Percentiles rank a stretch among this genome's conserved stretches.
Evolutionary conservation across 2,888 invertebrate species (phyloP).

Genomic region (Eulithis testata): DNA sequence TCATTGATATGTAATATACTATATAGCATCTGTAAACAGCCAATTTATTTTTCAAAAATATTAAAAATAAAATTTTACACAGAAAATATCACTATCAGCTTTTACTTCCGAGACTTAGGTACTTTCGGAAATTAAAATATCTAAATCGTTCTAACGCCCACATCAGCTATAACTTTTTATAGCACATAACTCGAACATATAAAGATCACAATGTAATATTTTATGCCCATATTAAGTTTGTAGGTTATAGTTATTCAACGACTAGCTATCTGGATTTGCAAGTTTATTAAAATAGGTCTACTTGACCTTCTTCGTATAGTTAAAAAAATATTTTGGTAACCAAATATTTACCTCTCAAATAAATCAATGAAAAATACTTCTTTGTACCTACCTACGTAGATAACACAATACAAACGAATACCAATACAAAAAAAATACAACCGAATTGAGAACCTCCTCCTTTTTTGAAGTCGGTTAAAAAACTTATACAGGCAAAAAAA

Average conservation of each 20-base stretch:
- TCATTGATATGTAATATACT: too few species aligned
- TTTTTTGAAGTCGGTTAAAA: too few species aligned
- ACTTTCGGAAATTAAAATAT: neutral
- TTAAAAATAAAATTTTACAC: neutral
- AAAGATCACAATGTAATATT: constrained; percentile 33
- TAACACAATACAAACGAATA: too few species aligned
- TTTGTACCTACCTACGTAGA: too few species aligned
- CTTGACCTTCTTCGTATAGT: neutral
- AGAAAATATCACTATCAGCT: neutral
- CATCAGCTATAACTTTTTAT: constrained; percentile 14
- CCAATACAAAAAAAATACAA: too few species aligned
- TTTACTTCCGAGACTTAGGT: neutral
- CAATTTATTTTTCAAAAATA: too few species aligned
- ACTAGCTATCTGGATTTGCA: constrained; percentile 30
- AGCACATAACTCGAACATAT: constrained; percentile 11
- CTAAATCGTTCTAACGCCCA: neutral
- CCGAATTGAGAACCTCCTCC: too few species aligned
- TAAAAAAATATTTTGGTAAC: too few species aligned
- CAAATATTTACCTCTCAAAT: too few species aligned
- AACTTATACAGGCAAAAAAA: too few species aligned
- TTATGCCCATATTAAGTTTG: constrained; percentile 26
- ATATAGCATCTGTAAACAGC: too few species aligned
- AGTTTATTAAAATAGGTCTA: constrained; percentile 14
- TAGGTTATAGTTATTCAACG: constrained; percentile 16
- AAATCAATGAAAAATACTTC: too few species aligned